These are phyloP conservation scores for Lophius americanus DNA, from an alignment of 2,797 vertebrate genomes.

Conservation along the genomic window DNA sequence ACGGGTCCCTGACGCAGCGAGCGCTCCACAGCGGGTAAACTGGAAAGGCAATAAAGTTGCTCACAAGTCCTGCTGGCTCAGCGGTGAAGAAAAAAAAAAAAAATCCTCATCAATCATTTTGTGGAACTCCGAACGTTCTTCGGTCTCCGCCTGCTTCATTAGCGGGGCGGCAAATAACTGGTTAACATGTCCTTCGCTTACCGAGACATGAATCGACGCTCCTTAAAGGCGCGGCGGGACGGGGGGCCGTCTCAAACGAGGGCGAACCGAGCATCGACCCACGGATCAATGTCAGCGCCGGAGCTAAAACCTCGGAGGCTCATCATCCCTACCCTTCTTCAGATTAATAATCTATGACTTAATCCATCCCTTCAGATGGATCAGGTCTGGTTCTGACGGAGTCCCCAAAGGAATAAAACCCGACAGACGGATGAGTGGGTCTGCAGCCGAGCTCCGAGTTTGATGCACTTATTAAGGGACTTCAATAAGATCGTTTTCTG, in stretches of 20 bases:
- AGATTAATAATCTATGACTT: conserved; percentile 66
- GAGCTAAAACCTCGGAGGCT: conserved; percentile 19
- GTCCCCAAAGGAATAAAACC: conserved; percentile 37
- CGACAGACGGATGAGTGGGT: neutral
- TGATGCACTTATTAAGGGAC: too few relatives aligned
- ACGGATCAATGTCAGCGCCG: conserved; percentile 40
- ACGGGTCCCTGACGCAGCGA: conserved; percentile 4
- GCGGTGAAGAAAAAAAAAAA: neutral
- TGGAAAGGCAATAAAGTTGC: conserved; percentile 57
- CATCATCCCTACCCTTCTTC: conserved; percentile 50
- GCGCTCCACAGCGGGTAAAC: conserved; percentile 9
- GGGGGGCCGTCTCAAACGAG: conserved; percentile 12
- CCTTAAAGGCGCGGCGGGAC: too few relatives aligned
- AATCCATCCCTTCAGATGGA: conserved; percentile 55
- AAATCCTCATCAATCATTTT: conserved; percentile 51
- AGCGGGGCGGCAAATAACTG: conserved; percentile 1
- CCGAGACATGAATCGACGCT: neutral
- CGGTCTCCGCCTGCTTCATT: neutral
- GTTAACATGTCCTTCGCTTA: neutral
- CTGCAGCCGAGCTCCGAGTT: neutral
- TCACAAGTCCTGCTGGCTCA: conserved; percentile 32
- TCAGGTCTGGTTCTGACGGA: conserved; percentile 32
- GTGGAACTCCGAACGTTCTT: conserved; percentile 17
- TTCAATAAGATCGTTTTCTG: too few relatives aligned
- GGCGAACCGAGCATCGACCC: conserved; percentile 28